Percentiles rank a stretch among this genome's conserved stretches.
Evolutionary conservation across 2,797 vertebrate species (phyloP).

Genomic region (Sarcoramphus papa): DNA sequence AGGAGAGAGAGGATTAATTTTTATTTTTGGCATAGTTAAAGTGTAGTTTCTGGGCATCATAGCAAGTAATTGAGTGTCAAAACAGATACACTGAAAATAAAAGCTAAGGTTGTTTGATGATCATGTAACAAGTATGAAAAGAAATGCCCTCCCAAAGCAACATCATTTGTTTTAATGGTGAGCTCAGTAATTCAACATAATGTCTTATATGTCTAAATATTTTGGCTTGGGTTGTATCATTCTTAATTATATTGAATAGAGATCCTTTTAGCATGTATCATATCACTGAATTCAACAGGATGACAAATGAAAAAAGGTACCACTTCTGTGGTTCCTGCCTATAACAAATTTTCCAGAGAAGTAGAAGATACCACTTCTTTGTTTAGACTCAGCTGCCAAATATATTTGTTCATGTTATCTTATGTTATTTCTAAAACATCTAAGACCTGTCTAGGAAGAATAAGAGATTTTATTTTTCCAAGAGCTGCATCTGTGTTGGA

Average conservation of each 20-base stretch:
- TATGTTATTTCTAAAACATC: neutral
- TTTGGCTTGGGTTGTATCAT: neutral
- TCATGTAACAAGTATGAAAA: neutral
- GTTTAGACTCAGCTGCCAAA: neutral
- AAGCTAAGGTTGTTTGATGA: neutral
- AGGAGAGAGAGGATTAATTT: neutral
- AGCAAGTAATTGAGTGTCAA: neutral
- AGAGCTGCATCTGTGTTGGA: neutral
- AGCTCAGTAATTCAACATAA: neutral
- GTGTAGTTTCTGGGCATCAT: neutral
- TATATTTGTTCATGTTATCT: neutral
- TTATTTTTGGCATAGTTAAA: neutral
- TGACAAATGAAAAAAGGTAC: neutral
- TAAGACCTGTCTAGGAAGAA: neutral
- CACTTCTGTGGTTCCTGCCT: neutral
- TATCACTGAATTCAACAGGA: neutral
- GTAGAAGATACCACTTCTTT: neutral
- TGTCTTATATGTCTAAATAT: neutral
- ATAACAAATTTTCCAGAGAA: neutral
- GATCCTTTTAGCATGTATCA: neutral
- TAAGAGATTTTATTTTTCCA: neutral
- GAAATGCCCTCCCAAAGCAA: neutral
- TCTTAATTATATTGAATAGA: neutral
- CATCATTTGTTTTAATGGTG: neutral
- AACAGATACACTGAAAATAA: neutral